Evolutionary conservation across 2,797 vertebrate species (phyloP).

Genomic region (Eulemur mongoz): DNA sequence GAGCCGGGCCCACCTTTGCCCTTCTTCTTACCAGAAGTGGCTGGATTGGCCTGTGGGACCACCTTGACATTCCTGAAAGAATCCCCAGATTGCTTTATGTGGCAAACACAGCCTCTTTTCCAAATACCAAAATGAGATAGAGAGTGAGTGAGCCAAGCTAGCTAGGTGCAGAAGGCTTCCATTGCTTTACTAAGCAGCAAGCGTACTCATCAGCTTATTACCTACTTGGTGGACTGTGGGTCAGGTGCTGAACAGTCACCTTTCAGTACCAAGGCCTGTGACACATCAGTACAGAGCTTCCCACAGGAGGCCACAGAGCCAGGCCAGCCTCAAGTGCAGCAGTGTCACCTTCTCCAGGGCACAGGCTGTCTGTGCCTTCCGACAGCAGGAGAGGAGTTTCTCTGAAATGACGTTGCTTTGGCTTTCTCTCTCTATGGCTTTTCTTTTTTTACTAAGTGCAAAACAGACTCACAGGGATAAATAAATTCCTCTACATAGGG

Average conservation of each 20-base stretch:
- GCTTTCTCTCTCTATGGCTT: neutral
- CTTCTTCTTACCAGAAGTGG: too few relatives aligned
- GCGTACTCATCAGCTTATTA: neutral
- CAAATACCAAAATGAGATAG: neutral
- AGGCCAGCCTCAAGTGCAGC: neutral
- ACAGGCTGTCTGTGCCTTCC: too few relatives aligned
- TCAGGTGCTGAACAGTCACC: neutral
- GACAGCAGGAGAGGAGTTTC: neutral
- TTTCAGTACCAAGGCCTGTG: neutral
- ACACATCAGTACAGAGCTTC: neutral
- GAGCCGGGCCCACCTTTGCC: neutral
- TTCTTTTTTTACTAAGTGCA: neutral
- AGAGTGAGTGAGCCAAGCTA: neutral
- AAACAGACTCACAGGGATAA: neutral
- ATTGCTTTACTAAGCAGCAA: neutral
- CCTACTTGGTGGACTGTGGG: neutral
- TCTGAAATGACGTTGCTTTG: neutral
- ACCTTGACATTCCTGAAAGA: neutral
- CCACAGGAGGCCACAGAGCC: rapidly evolving
- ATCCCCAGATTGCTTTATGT: neutral
- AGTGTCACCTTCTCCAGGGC: neutral
- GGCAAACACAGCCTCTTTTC: neutral
- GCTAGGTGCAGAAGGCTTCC: neutral
- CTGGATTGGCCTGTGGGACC: neutral
- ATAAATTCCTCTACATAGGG: neutral